phyloP scores from a whole-genome alignment of 2,113 vertebrate genomes.

The Apus apus region DNA sequence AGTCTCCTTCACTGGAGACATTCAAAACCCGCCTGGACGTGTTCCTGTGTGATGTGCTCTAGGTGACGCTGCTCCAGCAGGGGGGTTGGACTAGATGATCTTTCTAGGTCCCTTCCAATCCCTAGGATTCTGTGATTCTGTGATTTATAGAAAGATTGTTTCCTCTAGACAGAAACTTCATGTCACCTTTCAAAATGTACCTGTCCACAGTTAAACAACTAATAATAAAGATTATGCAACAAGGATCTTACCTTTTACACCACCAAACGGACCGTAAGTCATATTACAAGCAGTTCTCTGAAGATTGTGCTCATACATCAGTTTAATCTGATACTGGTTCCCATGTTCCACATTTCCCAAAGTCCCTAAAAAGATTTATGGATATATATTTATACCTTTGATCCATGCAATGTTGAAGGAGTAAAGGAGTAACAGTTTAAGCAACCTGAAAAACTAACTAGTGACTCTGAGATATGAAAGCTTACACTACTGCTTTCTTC shows the following conservation, averaged over 20 bases:
- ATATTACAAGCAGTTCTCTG: slow-evolving; percentile 95
- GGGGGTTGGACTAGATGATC: no score
- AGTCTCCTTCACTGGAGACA: no score
- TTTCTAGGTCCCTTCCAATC: no score
- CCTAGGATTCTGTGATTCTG: no score
- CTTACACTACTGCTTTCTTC: background rate
- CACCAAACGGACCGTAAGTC: slow-evolving; percentile 93
- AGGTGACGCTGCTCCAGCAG: no score
- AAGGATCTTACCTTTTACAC: slow-evolving; percentile 85
- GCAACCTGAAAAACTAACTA: background rate
- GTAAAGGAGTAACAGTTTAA: background rate
- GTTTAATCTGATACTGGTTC: slow-evolving; percentile 93
- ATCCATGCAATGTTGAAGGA: background rate
- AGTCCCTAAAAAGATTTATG: slow-evolving; percentile 74
- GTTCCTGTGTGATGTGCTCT: no score
- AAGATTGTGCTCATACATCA: slow-evolving; percentile 94
- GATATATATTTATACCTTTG: background rate
- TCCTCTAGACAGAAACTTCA: background rate
- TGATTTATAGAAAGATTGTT: background rate
- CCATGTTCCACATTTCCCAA: slow-evolving; percentile 94
- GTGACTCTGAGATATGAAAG: background rate
- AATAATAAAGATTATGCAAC: background rate
- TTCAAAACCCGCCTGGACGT: no score
- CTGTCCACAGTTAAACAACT: background rate
- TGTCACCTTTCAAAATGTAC: background rate